Evolutionary conservation across 2,797 vertebrate species (phyloP), one percentile per base, ranked within the genome.

Genomic region (Ceryle rudis): DNA sequence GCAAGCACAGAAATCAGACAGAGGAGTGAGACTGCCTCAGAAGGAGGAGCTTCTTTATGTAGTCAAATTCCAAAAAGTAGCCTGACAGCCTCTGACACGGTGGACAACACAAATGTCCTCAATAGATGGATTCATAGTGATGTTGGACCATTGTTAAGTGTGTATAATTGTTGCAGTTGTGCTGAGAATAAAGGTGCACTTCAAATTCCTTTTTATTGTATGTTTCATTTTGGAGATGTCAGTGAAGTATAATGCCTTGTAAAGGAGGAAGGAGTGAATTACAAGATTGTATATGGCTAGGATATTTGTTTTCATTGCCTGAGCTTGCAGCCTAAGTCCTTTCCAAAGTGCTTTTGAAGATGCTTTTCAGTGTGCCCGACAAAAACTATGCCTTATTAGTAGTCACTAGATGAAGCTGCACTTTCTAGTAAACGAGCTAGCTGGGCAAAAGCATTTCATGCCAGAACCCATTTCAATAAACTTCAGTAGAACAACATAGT

Each of bases 381-480:
- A 94, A 86, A 88, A 88, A 29, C 0, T 39, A 25, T 47, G 37
- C 46, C 44, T 95, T 71, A 73, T 93, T 70, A 84, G 90, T 15
- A 94, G 79, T 91, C 64, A 66, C n/a, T 49, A 69, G 70, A 65
- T 81, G 77, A 93, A 91, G 58, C 47, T 90, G 52, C 31, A 18
- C 22, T 71, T 88, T 74, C 55, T 74, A 88, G 49, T 44, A 93
- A 91, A 89, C 78, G 62, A 49, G 39, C 35, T 81, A 79, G 58
- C 70, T 79, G 54, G 78, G 83, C 52, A 90, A 90, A 86, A 88
- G 19, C 26, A 72, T 74, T 90, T 88, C 9, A 58, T 70, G 70
- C 28, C 82, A 83, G 81, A 90, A 31, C 28, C 37, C 18, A 31
- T 92, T 93, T 81, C 58, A 93, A 84, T 83, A 84, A 89, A 58